Evolutionary conservation across 2,797 vertebrate genomes (phyloP).

Genomic region (Fistularia commersonii): DNA sequence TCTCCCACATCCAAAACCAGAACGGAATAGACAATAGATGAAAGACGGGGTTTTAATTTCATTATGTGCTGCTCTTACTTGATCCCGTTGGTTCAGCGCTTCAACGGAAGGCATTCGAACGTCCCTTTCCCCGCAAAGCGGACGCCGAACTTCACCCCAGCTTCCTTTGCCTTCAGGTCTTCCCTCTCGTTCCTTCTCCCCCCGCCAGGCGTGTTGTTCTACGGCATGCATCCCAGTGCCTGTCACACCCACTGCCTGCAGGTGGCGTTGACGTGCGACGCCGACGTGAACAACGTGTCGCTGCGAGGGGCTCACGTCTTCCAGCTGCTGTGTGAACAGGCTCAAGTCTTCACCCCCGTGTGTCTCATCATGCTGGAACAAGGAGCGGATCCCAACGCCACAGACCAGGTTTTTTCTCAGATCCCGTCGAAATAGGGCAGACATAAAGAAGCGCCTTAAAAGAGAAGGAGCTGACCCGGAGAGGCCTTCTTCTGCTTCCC

Average conservation of each 20-base stretch:
- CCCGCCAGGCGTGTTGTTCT: constrained; percentile 84
- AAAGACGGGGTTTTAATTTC: no score
- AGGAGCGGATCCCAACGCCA: constrained; percentile 84
- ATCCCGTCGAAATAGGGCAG: no score
- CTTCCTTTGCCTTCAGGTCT: background rate
- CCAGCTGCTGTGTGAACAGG: constrained; percentile 82
- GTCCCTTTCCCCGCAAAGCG: no score
- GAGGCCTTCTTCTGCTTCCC: constrained; percentile 3
- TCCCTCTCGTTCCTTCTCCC: background rate
- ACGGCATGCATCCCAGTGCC: constrained; percentile 84
- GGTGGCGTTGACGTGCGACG: constrained; percentile 77
- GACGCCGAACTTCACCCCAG: background rate
- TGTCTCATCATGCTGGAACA: constrained; percentile 83
- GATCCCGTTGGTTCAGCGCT: no score
- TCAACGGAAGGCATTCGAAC: no score
- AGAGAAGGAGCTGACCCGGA: no score
- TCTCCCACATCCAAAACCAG: no score
- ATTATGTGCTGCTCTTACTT: no score
- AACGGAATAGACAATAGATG: no score
- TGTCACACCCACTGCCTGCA: constrained; percentile 80
- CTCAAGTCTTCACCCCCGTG: constrained; percentile 70
- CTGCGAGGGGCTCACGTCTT: constrained; percentile 79
- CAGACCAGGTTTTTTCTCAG: constrained; percentile 63
- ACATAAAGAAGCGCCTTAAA: no score
- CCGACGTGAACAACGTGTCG: constrained; percentile 84